Conservation (phyloP, 35 echinoderm and acorn worm species). For the Ophiothrix spiculata region DNA sequence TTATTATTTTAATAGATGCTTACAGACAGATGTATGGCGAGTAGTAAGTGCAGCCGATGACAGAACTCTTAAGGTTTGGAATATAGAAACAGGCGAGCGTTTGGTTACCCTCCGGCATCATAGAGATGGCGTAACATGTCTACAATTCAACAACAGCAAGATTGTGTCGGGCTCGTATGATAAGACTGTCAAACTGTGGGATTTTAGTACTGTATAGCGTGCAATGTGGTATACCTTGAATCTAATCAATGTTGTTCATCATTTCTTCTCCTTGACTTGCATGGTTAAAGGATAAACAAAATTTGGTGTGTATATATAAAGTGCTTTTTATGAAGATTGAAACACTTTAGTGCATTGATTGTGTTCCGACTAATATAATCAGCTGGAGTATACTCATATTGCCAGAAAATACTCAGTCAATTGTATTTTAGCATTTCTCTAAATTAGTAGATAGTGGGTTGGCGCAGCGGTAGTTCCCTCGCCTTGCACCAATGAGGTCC, state of each 20-base stretch:
- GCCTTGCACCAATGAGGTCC: too few relatives aligned
- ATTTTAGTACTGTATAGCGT: conserved; percentile 71
- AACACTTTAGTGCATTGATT: too few relatives aligned
- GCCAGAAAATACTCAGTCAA: too few relatives aligned
- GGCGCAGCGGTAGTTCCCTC: too few relatives aligned
- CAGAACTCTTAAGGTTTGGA: conserved; percentile 94
- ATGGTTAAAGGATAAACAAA: conserved; percentile 4
- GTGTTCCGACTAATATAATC: too few relatives aligned
- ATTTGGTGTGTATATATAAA: neutral
- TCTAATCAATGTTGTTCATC: neutral
- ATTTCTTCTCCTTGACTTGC: neutral
- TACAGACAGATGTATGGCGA: conserved; percentile 83
- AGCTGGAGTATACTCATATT: too few relatives aligned
- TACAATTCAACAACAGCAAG: conserved; percentile 93
- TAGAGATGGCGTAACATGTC: conserved; percentile 92
- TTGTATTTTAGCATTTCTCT: too few relatives aligned
- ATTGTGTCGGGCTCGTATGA: conserved; percentile 97
- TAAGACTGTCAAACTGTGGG: conserved; percentile 93
- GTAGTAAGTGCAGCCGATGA: conserved; percentile 94
- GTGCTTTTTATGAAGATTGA: neutral
- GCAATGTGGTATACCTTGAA: too few relatives aligned
- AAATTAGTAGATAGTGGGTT: too few relatives aligned
- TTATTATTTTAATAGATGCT: conserved; percentile 66
- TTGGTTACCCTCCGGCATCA: conserved; percentile 86
- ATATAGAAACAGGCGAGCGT: conserved; percentile 84